Evolutionary conservation across 2,797 vertebrate genomes (phyloP), one percentile per base, ranked within the genome.

Genomic region (Crax fasciolata): DNA sequence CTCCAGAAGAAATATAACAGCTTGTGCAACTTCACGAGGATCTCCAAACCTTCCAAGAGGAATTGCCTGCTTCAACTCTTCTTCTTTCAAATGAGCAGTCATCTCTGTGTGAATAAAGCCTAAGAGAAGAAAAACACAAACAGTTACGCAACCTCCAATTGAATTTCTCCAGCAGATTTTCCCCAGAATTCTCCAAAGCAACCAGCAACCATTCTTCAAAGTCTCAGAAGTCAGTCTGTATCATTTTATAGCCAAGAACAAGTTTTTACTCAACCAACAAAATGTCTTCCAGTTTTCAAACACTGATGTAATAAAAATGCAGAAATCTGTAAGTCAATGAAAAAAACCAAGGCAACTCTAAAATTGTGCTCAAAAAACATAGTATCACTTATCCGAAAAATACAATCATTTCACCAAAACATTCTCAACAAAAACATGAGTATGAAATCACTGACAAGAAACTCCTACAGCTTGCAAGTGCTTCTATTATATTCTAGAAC

Each of bases 101-200:
- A 99, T 99, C 96, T 99, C 98, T 6, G 99, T 99, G 70, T 62
- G 98, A 97, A 99, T 97, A 92, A 99, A 99, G 46, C 99, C 99
- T 99, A 96, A 28, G 89, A 97, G 39, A 80, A 13, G 73, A 93
- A 46, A 94, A 91, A 97, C 5, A 72, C 30, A 28, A 86, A 65
- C 63, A 87, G 79, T 90, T 66, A 93, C 13, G 16, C 18, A 80
- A 88, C 9, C 39, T 68, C 43, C 1, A 0, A 43, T 14, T 66
- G 54, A 39, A 90, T 70, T 81, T 55, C 52, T 41, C 24, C 8
- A 65, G 32, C 1, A 1, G 17, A 55, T 83, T 74, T 70, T 93
- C 54, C 77, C 84, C 35, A 41, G 73, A 92, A 81, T 41, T 51
- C 61, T 75, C 51, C 57, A 25, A 83, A 77, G 23, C 46, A 38